These are phyloP conservation scores for Drosophila murphyi DNA, from an alignment of 1,140 invertebrate species.

Conservation along the genomic window DNA sequence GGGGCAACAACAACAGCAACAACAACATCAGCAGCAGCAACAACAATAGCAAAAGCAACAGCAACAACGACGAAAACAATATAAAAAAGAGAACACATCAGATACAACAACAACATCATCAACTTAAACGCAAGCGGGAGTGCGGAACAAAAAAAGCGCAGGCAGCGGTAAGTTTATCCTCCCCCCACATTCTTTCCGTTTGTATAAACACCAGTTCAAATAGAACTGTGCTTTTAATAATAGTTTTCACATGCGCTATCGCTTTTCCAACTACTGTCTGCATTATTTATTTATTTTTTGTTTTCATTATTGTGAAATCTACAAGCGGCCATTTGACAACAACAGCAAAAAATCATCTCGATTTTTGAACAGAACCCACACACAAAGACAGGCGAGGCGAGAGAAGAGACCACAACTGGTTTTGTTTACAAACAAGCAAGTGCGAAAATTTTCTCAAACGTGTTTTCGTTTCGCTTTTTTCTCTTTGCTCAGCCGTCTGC, in stretches of 20 bases:
- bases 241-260: constrained; percentile 11
- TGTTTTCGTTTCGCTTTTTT: constrained; percentile 49
- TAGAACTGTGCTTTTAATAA: constrained; percentile 21
- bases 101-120: constrained; percentile 10
- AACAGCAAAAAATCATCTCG: not conserved
- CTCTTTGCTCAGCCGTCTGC: constrained; percentile 15
- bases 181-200: not conserved
- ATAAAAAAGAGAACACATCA: constrained; percentile 12
- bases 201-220: constrained; percentile 18
- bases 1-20: constrained; percentile 13
- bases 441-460: constrained; percentile 51
- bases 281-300: not conserved
- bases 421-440: constrained; percentile 78
- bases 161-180: constrained; percentile 63
- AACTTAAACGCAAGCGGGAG: constrained; percentile 16
- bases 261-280: not conserved
- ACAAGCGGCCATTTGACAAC: not conserved
- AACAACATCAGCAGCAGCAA: not conserved
- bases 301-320: not conserved
- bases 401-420: constrained; percentile 56
- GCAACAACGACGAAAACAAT: constrained; percentile 9
- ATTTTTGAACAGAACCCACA: constrained; percentile 33
- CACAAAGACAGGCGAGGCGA: constrained; percentile 2
- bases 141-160: constrained; percentile 37
- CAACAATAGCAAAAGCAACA: constrained; percentile 9